Percentiles rank a stretch among this genome's conserved stretches.
Evolutionary conservation across 2,888 invertebrate genomes (phyloP).

Genomic region (Stenurella melanura): DNA sequence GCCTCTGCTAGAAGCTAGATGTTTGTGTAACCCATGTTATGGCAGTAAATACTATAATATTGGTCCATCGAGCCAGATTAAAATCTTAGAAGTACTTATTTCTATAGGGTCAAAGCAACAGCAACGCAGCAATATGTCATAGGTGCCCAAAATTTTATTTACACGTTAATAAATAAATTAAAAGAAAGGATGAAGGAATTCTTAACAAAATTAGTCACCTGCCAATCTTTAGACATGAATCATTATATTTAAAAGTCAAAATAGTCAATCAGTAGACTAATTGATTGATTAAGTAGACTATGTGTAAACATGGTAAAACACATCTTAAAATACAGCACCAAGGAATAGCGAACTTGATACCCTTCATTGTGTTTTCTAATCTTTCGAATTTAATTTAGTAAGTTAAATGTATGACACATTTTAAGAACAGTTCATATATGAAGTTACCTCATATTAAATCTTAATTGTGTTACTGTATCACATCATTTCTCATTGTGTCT

Average conservation of each 20-base stretch:
- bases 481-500: neutral
- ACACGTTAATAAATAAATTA: too few relatives aligned
- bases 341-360: neutral
- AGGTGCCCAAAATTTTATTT: too few relatives aligned
- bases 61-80: too few relatives aligned
- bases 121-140: too few relatives aligned
- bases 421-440: neutral
- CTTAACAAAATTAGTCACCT: neutral
- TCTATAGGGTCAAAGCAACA: too few relatives aligned
- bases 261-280: neutral
- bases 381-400: neutral
- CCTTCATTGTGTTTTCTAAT: neutral
- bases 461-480: constrained; percentile 1
- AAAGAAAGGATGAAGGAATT: neutral
- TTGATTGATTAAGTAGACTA: neutral
- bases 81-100: too few relatives aligned
- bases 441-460: neutral
- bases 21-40: too few relatives aligned
- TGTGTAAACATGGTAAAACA: neutral
- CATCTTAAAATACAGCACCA: constrained; percentile 7
- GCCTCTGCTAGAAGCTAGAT: too few relatives aligned
- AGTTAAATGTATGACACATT: neutral
- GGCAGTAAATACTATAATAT: too few relatives aligned
- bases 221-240: neutral
- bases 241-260: neutral